Base-by-base conservation (phyloP, 2,797 vertebrate genomes). In the Dendrocincla fuliginosa region DNA sequence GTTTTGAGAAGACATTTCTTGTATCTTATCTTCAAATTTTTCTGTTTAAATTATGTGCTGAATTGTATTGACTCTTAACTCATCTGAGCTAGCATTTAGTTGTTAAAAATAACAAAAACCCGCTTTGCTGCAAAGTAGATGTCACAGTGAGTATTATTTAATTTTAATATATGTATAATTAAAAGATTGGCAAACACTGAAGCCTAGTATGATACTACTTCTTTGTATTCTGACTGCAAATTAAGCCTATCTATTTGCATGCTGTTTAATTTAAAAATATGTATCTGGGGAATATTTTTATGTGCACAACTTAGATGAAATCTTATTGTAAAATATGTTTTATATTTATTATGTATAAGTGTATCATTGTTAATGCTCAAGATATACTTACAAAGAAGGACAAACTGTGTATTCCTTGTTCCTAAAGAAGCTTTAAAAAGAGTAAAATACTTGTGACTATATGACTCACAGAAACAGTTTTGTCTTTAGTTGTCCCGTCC, bases 61-160 rank as follows among this genome's bases (percentile, higher is more conserved):
- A 75, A 61, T 65, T 64, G 5, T 88, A 30, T 78, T 81, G 69
- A 65, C 16, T 70, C 35, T 52, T 52, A 71, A 68, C 33, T 93
- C 15, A 57, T 46, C 25, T 78, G 47, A 93, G 55, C 23, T 82
- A 90, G 78, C 14, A 20, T 46, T 39, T 90, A 77, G 35, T 67
- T 77, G 37, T 52, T 89, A 73, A 91, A 93, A 88, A 71, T 81
- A 73, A 37, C 23, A 69, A 87, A 90, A 88, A 37, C 4, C 18
- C 79, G 16, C 27, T 90, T 89, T 95, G 57, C 82, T 91, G 52
- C 70, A 69, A 84, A 93, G 39, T 80, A 77, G n/a, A 70, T 92
- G 60, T 41, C 60, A 81, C 91, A 82, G 79, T 94, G 88, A 93
- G 83, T 79, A 80, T 75, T 3, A 1, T 14, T 41, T 39, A 18